Percentiles rank a stretch among this genome's conserved stretches.
Evolutionary conservation across 92 coral and sea anemone genomes (phyloP).

Genomic region (Virgularia gustaviana): DNA sequence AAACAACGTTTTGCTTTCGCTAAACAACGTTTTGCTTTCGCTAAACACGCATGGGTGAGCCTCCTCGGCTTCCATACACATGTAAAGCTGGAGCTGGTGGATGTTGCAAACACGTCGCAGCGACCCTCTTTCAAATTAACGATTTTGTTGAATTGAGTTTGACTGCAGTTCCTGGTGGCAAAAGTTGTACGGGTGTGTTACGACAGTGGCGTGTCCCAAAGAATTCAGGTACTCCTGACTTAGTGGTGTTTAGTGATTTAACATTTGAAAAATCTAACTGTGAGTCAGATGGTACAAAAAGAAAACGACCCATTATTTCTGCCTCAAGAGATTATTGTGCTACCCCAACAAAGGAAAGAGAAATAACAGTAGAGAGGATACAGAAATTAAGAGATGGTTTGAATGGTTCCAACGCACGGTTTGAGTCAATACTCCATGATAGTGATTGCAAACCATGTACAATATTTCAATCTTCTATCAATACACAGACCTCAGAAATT

Average conservation of each 20-base stretch:
- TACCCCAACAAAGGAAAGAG: slow-evolving; percentile 10
- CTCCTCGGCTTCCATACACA: slow-evolving; percentile 6
- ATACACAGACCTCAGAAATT: background rate
- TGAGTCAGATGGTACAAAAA: too few species aligned
- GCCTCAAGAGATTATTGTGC: slow-evolving; percentile 32
- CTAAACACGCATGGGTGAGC: too few species aligned
- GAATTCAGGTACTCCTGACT: background rate
- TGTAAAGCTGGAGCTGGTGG: slow-evolving; percentile 58
- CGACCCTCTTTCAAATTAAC: slow-evolving; percentile 31
- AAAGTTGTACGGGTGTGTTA: slow-evolving; percentile 23
- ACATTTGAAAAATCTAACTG: background rate
- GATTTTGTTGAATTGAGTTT: slow-evolving; percentile 32
- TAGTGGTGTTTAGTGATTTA: slow-evolving; percentile 20
- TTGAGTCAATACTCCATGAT: slow-evolving; percentile 24
- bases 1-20: slow-evolving; percentile 8
- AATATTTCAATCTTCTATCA: background rate
- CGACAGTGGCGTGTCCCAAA: slow-evolving; percentile 42
- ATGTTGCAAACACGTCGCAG: slow-evolving; percentile 30
- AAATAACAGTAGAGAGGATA: slow-evolving; percentile 5
- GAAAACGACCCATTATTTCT: slow-evolving; percentile 32
- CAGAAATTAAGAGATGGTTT: slow-evolving; percentile 15
- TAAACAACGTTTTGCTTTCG: too few species aligned
- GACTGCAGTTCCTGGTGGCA: slow-evolving; percentile 29
- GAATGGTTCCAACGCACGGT: slow-evolving; percentile 13
- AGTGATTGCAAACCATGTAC: slow-evolving; percentile 30